Evolutionary conservation across 1,140 invertebrate genomes (phyloP), one percentile per base, ranked within the genome.

Genomic region (Diorhabda sublineata): DNA sequence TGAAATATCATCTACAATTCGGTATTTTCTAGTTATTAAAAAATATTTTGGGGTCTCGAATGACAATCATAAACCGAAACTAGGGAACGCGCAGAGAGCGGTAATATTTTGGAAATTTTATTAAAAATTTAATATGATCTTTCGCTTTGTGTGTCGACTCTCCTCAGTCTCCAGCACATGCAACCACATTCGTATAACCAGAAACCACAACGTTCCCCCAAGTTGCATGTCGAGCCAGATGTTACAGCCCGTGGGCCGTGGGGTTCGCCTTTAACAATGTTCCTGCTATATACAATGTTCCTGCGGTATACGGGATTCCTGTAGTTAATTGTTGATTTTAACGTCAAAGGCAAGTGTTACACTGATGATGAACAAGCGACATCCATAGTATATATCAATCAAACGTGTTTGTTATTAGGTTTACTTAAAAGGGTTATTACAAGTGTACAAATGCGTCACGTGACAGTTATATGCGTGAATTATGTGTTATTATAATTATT

Each of bases 91-190:
- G n/a, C 6, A 52, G 47, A 6, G 26, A 26, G 26, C 26, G 26
- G 47, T 52, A 3, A 52, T 52, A 52, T 52, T 52, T 52, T 52
- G 47, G 47, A 52, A 52, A 52, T 52, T 52, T 52, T 52, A 52
- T 52, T 52, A 52, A 52, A 52, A 52, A 52, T 52, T 52, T 52
- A 52, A 52, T 52, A 52, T 52, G 47, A 52, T 52, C 47, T n/a
- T 52, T 52, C 47, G 6, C 47, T 52, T n/a, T 52, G 47, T 52
- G 47, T 52, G 47, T 52, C 6, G n/a, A n/a, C n/a, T 6, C n/a
- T 6, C n/a, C 47, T 52, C 47, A 8, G 6, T 52, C 47, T 52
- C 47, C 47, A 52, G 47, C 47, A 52, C 47, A 52, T 52, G 47
- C 47, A 52, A 6, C 47, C 47, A n/a, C 47, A 52, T 52, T 52